Percentiles rank a stretch among this genome's conserved stretches.
Evolutionary conservation across 2,797 vertebrate species (phyloP).

Genomic region (Gastrophryne carolinensis): DNA sequence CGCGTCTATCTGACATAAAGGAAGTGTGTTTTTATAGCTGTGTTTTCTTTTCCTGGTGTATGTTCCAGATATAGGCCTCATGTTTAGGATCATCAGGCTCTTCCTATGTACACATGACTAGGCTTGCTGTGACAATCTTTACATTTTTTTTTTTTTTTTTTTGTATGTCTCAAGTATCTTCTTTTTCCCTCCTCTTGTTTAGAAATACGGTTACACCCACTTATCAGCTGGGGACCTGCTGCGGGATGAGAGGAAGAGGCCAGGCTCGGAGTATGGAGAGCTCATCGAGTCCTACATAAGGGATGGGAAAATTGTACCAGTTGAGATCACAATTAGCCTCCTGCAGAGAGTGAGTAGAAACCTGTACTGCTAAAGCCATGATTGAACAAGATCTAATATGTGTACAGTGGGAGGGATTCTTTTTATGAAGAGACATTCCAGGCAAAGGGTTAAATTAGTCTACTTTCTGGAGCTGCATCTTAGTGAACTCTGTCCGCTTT

Average conservation of each 20-base stretch:
- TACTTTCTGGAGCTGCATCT: no score
- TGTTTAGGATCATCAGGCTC: no score
- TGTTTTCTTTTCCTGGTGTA: background rate
- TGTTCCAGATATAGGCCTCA: no score
- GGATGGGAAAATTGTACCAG: constrained; percentile 93
- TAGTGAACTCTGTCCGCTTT: no score
- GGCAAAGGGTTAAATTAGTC: background rate
- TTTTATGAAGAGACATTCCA: background rate
- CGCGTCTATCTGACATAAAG: no score
- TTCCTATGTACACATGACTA: no score
- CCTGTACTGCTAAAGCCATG: background rate
- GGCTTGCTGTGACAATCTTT: no score
- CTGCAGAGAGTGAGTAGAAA: constrained; percentile 80
- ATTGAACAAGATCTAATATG: background rate
- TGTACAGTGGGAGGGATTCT: no score
- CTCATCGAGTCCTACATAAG: constrained; percentile 91
- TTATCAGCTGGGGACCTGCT: constrained; percentile 94
- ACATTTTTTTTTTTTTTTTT: background rate
- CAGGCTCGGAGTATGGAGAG: constrained; percentile 83
- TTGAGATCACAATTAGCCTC: constrained; percentile 93
- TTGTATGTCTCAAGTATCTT: background rate
- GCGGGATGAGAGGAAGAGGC: constrained; percentile 84
- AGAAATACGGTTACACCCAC: constrained; percentile 91
- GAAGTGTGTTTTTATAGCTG: background rate
- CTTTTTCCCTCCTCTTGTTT: constrained; percentile 37